phyloP scores from a whole-genome alignment of 2,113 vertebrate genomes.

The Gallinago paraguaiae region DNA sequence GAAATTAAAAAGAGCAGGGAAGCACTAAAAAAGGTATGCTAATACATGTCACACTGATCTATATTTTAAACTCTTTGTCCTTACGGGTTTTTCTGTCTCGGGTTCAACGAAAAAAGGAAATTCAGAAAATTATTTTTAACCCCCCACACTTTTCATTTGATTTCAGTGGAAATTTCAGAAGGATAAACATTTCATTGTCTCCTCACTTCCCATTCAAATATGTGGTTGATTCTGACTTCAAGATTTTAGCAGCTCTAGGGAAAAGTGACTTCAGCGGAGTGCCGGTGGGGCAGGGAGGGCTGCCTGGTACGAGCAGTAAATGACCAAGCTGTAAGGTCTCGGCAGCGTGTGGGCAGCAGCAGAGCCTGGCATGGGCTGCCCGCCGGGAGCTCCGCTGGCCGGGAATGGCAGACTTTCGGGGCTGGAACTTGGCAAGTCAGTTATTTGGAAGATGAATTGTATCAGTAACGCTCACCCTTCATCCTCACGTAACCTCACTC shows the following conservation, averaged over 20 bases:
- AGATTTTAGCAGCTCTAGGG: background rate
- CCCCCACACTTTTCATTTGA: background rate
- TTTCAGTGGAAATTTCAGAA: background rate
- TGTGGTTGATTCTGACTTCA: background rate
- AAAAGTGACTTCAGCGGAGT: background rate
- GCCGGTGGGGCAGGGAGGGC: background rate
- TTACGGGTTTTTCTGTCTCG: background rate
- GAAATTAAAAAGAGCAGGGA: background rate
- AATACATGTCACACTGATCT: background rate
- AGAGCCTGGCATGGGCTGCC: background rate
- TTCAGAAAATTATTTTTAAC: background rate
- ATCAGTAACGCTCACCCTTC: background rate
- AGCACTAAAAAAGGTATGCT: background rate
- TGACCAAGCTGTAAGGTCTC: background rate
- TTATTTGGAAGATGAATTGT: background rate
- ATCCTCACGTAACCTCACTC: background rate
- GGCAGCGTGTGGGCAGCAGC: background rate
- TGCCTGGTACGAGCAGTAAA: background rate
- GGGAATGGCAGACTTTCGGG: background rate
- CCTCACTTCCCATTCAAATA: background rate
- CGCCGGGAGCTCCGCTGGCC: accelerated
- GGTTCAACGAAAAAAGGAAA: background rate
- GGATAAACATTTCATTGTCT: background rate
- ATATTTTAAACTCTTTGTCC: background rate
- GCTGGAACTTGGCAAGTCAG: background rate